These are phyloP conservation scores for Onychomys leucogaster DNA, from an alignment of 2,797 vertebrate species.

Conservation along the genomic window DNA sequence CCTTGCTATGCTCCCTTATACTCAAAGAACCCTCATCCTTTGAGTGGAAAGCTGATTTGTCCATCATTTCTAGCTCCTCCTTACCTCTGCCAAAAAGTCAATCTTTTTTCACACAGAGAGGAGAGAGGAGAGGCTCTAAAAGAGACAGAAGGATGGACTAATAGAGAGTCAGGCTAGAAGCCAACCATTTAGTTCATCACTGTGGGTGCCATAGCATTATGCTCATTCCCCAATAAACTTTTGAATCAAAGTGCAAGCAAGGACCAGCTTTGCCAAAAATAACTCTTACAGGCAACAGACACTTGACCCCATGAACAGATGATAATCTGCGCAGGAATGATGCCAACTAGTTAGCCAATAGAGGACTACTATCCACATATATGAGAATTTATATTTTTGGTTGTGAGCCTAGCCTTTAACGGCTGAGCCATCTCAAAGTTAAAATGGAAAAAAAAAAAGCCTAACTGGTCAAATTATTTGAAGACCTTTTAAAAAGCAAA, in stretches of 20 bases:
- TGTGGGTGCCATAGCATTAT: neutral
- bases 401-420: no score
- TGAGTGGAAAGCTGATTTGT: neutral
- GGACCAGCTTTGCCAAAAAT: neutral
- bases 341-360: neutral
- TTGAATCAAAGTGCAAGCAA: neutral
- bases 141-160: neutral
- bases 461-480: neutral
- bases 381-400: neutral
- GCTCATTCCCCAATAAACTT: neutral
- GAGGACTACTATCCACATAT: neutral
- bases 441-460: neutral
- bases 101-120: neutral
- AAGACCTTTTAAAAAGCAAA: neutral
- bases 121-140: neutral
- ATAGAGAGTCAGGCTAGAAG: neutral
- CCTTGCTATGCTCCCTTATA: rapidly evolving
- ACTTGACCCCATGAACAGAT: neutral
- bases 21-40: neutral
- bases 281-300: neutral
- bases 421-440: neutral
- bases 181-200: neutral
- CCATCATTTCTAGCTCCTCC: neutral
- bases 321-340: neutral
- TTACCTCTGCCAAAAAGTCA: neutral